phyloP scores from a whole-genome alignment of 1,140 invertebrate species.

The Bradysia coprophila region DNA sequence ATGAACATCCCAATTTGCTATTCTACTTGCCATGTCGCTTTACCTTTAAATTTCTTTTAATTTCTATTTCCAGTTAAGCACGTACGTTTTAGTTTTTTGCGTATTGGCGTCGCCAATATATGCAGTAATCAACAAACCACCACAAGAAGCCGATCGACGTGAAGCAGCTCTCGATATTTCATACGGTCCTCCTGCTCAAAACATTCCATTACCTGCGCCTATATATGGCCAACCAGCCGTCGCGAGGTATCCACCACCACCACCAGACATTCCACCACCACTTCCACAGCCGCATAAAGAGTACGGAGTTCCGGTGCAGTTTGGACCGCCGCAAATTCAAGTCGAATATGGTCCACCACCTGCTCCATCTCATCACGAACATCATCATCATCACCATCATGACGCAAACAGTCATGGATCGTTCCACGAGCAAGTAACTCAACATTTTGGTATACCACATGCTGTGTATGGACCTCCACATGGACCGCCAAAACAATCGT shows the following conservation, averaged over 20 bases:
- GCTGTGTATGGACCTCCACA: constrained; percentile 26
- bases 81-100: not conserved
- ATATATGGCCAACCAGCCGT: constrained; percentile 24
- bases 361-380: not conserved
- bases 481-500: constrained; percentile 17
- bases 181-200: constrained; percentile 15
- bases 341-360: constrained; percentile 19
- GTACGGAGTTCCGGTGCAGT: constrained; percentile 18
- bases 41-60: not conserved
- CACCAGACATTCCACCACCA: constrained; percentile 22
- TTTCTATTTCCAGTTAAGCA: not conserved
- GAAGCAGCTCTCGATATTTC: constrained; percentile 5
- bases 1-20: not conserved
- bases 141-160: constrained; percentile 2
- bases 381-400: not conserved
- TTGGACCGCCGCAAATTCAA: constrained; percentile 17
- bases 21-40: not conserved
- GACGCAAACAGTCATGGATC: not conserved
- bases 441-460: constrained; percentile 21
- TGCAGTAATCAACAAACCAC: constrained; percentile 6
- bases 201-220: constrained; percentile 20
- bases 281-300: constrained; percentile 23
- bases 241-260: constrained; percentile 20
- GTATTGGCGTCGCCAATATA: constrained; percentile 1
- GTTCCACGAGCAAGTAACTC: constrained; percentile 18